Evolutionary conservation across 1,140 invertebrate genomes (phyloP), one percentile per base, ranked within the genome.

Genomic region (Drosophila auraria): DNA sequence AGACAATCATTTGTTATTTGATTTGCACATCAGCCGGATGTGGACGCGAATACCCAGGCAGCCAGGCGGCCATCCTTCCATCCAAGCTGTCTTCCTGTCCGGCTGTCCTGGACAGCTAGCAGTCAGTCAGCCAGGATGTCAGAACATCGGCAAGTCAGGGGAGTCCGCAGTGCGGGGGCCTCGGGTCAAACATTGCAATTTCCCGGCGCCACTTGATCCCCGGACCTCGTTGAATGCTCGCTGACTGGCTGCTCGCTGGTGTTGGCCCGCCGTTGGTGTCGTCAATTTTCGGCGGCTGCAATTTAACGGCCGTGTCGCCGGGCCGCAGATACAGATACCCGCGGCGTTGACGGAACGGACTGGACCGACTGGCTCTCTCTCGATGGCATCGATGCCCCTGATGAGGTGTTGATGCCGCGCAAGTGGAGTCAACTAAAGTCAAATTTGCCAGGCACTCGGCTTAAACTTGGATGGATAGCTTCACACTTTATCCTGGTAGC

Each of bases 1-100:
- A 45, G 57, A 80, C 72, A 84, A 84, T 86, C 82, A 86, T 84
- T 84, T 84, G 82, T 86, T 86, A 84, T 84, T 84, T 84, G 82
- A 84, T 84, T 84, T 84, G 82, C 40, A 69, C 82, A 71, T 44
- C 81, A 61, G 74, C 58, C 64, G 56, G 50, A 71, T 71, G 65
- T 47, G 51, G 53, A 71, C 51, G 66, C 62, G 62, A 45, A 49
- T 40, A 40, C 53, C 40, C 69, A 44, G 59, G 25, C 49, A 30
- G 54, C 6, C 56, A 12, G 23, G 20, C 40, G 23, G 23, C 40
- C 54, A 40, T 40, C 20, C 54, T 40, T 38, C 53, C 33, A 45
- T 27, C 57, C 57, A 14, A 7, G 44, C 15, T 17, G 44, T 25
- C 57, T 9, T 15, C 3, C 36, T 15, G 57, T 59, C 62, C 12